Evolutionary conservation across 2,113 vertebrate genomes (phyloP), one percentile per base, ranked within the genome.

Genomic region (Saguinus imperator): DNA sequence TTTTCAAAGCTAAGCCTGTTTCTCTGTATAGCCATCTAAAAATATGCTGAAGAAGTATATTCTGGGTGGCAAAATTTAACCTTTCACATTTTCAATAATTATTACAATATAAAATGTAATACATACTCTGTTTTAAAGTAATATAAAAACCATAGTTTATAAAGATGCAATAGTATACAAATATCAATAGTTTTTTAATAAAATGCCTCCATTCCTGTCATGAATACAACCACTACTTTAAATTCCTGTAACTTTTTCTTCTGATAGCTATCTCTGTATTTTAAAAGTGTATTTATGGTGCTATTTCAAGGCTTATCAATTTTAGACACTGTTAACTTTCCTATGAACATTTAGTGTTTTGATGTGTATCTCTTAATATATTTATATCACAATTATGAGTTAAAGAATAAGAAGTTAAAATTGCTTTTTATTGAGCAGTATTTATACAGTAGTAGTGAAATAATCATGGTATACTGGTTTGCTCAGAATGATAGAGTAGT

Each of bases 281-380:
- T 89, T 35, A 68, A 66, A 75, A 48, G 52, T 29, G 14, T 82
- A 48, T 52, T 79, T 86, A 40, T 84, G 18, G 12, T 70, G 48
- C 6, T 52, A 73, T 94, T 83, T 83, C 29, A 43, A 55, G n/a
- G 27, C 11, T 23, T 85, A 91, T 79, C 83, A 83, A 79, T 57
- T 55, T 96, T 83, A 84, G 68, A 82, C 27, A 80, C 50, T 58
- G 80, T 81, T 72, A 94, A 92, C 17, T 87, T 87, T 20, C 20
- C 40, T 5, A 87, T 2, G 40, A 94, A 48, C 6, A 43, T 57
- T 75, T 73, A 66, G 27, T 72, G 14, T 77, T 85, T 40, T 84
- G 52, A 48, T 10, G 64, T 68, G 14, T 86, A 10, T 12, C 3
- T 3, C 10, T 11, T 37, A 55, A 18, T 61, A 75, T 52, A 84